Conservation (phyloP, 2,113 vertebrate species). For the Sapajus apella region DNA sequence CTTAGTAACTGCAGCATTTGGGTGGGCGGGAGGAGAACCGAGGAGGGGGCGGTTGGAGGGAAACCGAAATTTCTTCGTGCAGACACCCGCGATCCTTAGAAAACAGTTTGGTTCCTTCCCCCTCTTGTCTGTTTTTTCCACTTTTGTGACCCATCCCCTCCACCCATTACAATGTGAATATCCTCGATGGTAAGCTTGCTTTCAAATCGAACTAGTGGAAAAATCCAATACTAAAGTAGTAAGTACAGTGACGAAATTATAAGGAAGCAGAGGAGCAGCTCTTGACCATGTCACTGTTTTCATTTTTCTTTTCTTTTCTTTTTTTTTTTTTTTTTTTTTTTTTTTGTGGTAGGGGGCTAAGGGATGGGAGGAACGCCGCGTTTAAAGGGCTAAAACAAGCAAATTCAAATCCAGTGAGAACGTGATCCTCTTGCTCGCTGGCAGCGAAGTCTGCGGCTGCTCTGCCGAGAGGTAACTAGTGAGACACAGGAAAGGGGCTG, state of each 20-base stretch:
- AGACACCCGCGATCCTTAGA: slow-evolving; percentile 13
- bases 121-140: not conserved
- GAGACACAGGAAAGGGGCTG: slow-evolving; percentile 29
- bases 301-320: not conserved
- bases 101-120: slow-evolving; percentile 36
- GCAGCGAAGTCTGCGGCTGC: slow-evolving; percentile 40
- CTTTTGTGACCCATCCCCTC: not conserved
- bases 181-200: slow-evolving; percentile 46
- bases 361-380: not conserved
- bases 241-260: slow-evolving; percentile 17
- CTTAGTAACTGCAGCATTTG: slow-evolving; percentile 30
- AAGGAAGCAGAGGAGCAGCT: slow-evolving; percentile 66
- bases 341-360: too few species aligned
- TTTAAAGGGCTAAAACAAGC: slow-evolving; percentile 67
- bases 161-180: slow-evolving; percentile 44
- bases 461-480: slow-evolving; percentile 51
- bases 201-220: slow-evolving; percentile 65
- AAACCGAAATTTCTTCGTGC: slow-evolving; percentile 42
- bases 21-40: slow-evolving; percentile 51
- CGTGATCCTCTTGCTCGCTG: slow-evolving; percentile 45
- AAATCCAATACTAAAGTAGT: slow-evolving; percentile 64
- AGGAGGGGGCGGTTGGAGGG: slow-evolving; percentile 47
- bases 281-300: slow-evolving; percentile 70
- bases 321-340: not conserved
- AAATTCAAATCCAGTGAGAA: slow-evolving; percentile 69